A percentile compares a stretch with the other conserved stretches of the same genome.
phyloP scores from a whole-genome alignment of 2,888 invertebrate genomes.

The Pherbina coryleti region DNA sequence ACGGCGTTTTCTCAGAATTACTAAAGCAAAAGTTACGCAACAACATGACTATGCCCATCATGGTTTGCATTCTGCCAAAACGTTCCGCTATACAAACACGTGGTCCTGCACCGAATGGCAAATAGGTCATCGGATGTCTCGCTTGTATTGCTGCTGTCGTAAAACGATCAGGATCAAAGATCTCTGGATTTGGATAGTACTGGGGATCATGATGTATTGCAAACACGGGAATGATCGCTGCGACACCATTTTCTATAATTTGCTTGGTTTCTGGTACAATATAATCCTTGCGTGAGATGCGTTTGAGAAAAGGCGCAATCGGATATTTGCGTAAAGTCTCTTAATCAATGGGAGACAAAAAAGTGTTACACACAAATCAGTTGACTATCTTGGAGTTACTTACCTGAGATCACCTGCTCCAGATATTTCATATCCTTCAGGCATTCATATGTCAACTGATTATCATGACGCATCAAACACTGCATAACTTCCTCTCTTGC shows the following conservation, averaged over 20 bases:
- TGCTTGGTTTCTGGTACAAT: slow-evolving; percentile 71
- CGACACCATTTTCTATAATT: slow-evolving; percentile 68
- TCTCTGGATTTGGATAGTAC: slow-evolving; percentile 72
- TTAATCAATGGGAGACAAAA: too few species aligned
- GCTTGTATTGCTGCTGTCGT: slow-evolving; percentile 71
- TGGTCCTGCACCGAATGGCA: slow-evolving; percentile 66
- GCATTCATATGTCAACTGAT: slow-evolving; percentile 60
- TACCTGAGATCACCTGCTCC: slow-evolving; percentile 61
- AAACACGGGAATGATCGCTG: slow-evolving; percentile 58
- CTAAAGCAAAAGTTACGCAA: slow-evolving; percentile 59
- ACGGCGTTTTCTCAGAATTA: slow-evolving; percentile 52
- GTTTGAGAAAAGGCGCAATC: slow-evolving; percentile 71
- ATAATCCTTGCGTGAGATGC: slow-evolving; percentile 71
- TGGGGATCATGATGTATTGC: slow-evolving; percentile 73
- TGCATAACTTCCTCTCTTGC: slow-evolving; percentile 67
- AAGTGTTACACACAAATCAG: too few species aligned
- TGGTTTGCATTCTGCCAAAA: slow-evolving; percentile 63
- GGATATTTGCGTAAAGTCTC: slow-evolving; percentile 71
- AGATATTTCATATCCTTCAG: slow-evolving; percentile 61
- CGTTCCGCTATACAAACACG: slow-evolving; percentile 64
- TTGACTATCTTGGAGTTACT: slow-evolving; percentile 7
- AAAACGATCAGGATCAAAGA: slow-evolving; percentile 76
- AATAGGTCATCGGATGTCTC: slow-evolving; percentile 67
- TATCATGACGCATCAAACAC: slow-evolving; percentile 48
- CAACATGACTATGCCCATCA: slow-evolving; percentile 57